Evolutionary conservation across 2,797 vertebrate species (phyloP), one percentile per base, ranked within the genome.

Genomic region (Melanotaenia parkinsoni): DNA sequence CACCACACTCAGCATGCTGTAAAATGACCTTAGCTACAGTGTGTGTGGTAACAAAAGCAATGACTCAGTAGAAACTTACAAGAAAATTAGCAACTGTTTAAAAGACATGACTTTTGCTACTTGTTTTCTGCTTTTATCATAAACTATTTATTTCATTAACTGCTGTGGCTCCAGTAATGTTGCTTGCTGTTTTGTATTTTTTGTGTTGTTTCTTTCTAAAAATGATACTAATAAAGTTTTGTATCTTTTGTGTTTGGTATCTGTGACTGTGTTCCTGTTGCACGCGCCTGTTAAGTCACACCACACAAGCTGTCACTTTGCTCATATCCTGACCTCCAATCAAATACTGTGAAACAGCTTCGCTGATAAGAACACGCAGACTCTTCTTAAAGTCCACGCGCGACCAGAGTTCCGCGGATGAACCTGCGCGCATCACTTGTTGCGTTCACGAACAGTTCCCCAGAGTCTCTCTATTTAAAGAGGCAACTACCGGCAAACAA

Each of bases 401-500:
- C 20, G 64, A 57, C 35, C 66, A 20, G 43, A 53, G 72, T 72
- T 24, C 58, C n/a, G 63, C 12, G 3, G 22, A 40, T 14, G 61
- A 57, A 70, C 61, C 74, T 75, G 85, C 82, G 72, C 82, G 72
- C 81, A 60, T 92, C 89, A 91, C 91, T 94, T 92, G 93, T 93
- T 90, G 89, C 70, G 66, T 86, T 84, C 81, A 87, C 74, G 16
- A 53, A 68, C 77, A 67, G 72, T 77, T 80, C 81, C 82, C 74
- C 66, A 14, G 53, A 64, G 80, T 65, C 63, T 71, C 85, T 82
- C 87, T 92, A 93, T 94, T 94, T 93, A 93, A 87, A 92, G 87
- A 78, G 85, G 57, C 79, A 83, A 76, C 88, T 30, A 53, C 43
- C 47, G 47, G 47, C 51, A n/a, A 26, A 30, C 26, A 84, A 86